These are phyloP conservation scores for Ceriagrion tenellum DNA, from an alignment of 2,888 invertebrate genomes.

Conservation along the genomic window DNA sequence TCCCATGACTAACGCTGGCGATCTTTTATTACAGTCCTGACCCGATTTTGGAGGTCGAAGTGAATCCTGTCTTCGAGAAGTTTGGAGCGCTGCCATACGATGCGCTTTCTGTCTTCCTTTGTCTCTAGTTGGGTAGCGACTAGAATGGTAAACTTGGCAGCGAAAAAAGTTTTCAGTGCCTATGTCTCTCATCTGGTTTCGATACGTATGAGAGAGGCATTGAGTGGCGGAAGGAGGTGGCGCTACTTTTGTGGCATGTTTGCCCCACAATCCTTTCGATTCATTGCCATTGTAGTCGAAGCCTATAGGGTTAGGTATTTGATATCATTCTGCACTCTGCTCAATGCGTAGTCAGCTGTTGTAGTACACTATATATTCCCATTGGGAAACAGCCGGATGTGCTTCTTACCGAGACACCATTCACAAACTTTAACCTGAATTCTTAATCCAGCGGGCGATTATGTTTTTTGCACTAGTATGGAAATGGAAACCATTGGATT, in stretches of 20 bases:
- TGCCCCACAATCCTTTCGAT: not conserved
- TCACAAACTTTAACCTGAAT: not conserved
- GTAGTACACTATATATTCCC: not conserved
- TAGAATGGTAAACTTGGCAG: not conserved
- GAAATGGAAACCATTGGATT: not conserved
- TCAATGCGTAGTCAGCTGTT: not conserved
- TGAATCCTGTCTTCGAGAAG: constrained; percentile 14
- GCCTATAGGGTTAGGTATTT: not conserved
- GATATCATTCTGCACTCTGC: not conserved
- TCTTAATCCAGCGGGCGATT: not conserved
- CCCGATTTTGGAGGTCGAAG: constrained; percentile 20
- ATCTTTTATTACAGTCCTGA: constrained; percentile 20
- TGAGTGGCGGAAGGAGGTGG: not conserved
- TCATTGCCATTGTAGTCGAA: not conserved
- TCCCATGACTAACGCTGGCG: not conserved
- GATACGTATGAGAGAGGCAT: not conserved
- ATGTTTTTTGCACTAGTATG: not conserved
- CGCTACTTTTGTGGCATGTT: too few species aligned
- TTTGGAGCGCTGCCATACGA: not conserved
- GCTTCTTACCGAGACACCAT: not conserved
- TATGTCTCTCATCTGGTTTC: not conserved
- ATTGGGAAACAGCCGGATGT: not conserved
- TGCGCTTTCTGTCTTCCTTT: not conserved
- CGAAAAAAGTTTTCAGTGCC: not conserved
- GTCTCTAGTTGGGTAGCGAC: not conserved